Conservation (phyloP, 2,113 vertebrate genomes). For the Nycticorax nycticorax region DNA sequence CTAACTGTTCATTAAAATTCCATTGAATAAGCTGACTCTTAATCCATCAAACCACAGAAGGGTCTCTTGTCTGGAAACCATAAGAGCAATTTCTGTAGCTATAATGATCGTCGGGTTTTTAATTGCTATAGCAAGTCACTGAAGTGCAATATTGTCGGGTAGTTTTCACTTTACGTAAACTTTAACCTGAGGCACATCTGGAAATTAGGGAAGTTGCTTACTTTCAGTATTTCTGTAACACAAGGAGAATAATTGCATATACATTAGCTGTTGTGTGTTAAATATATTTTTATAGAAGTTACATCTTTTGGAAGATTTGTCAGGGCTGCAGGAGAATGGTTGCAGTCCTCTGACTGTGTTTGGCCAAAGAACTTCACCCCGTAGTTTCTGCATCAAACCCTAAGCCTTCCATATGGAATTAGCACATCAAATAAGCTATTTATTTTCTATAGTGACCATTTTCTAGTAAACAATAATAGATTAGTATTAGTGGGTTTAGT, state of each 20-base stretch:
- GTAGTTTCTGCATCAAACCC: not conserved
- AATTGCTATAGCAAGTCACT: not conserved
- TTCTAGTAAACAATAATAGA: not conserved
- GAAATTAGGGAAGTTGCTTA: not conserved
- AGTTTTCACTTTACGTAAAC: not conserved
- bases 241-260: not conserved
- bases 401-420: not conserved
- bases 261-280: not conserved
- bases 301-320: not conserved
- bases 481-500: not conserved
- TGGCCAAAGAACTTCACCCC: not conserved
- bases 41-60: not conserved
- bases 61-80: not conserved
- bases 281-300: not conserved
- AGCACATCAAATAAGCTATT: not conserved
- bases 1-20: not conserved
- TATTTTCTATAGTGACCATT: not conserved
- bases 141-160: not conserved
- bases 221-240: not conserved
- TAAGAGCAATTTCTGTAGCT: not conserved
- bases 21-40: not conserved
- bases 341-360: not conserved
- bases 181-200: not conserved
- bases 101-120: not conserved
- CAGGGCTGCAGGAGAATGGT: not conserved